A percentile compares a stretch with the other conserved stretches of the same genome.
Conservation (phyloP, 2,888 invertebrate species). For the Tenthredo notha region DNA sequence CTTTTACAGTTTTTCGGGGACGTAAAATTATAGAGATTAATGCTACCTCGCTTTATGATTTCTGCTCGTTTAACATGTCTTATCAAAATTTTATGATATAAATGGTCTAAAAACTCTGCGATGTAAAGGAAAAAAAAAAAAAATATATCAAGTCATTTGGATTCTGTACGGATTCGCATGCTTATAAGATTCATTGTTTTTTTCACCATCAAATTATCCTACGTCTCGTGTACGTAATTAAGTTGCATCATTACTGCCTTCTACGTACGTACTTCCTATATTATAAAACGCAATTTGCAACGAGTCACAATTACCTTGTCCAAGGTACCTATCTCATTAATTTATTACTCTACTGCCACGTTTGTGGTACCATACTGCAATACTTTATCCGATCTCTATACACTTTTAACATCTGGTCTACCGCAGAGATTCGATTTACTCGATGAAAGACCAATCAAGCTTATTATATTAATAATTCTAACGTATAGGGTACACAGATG, state of each 20-base stretch:
- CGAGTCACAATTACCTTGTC: slow-evolving; percentile 40
- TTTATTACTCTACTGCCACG: slow-evolving; percentile 26
- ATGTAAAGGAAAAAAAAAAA: no score
- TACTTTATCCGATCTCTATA: slow-evolving; percentile 13
- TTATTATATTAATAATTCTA: slow-evolving; percentile 39
- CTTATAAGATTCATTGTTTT: slow-evolving; percentile 1
- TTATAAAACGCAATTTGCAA: slow-evolving; percentile 43
- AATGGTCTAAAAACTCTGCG: not conserved
- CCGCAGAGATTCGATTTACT: not conserved
- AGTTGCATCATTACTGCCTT: slow-evolving; percentile 28
- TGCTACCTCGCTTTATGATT: no score
- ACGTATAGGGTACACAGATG: not conserved
- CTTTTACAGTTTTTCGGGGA: no score
- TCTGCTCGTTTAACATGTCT: not conserved
- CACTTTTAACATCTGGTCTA: not conserved
- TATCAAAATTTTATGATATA: not conserved
- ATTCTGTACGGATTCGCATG: not conserved
- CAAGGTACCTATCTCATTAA: slow-evolving; percentile 32
- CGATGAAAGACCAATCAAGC: slow-evolving; percentile 48
- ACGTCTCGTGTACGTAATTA: slow-evolving; percentile 12
- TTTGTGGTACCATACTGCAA: slow-evolving; percentile 16
- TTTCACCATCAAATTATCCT: not conserved
- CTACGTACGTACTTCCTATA: slow-evolving; percentile 16
- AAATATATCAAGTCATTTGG: not conserved
- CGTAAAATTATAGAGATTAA: no score